phyloP scores from a whole-genome alignment of 1,140 invertebrate species.

The Drosophila suzukii region DNA sequence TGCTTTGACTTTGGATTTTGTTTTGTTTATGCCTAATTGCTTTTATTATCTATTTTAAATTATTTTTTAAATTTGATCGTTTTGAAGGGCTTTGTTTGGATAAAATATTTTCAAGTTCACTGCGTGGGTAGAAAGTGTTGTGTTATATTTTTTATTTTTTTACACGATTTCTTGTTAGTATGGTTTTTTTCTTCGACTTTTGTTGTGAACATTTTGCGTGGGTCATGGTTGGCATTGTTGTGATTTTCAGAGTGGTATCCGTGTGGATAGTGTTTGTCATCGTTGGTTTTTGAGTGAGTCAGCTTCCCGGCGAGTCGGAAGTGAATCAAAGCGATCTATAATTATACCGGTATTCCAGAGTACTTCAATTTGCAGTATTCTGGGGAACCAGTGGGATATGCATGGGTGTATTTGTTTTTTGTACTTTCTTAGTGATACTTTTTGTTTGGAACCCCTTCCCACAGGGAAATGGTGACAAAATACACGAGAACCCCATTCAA shows the following conservation, averaged over 20 bases:
- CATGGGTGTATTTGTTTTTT: neutral
- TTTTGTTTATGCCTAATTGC: conserved; percentile 55
- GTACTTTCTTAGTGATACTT: neutral
- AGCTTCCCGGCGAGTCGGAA: conserved; percentile 62
- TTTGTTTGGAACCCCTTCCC: neutral
- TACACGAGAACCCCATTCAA: neutral
- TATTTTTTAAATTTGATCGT: conserved; percentile 33
- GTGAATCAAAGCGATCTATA: conserved; percentile 30
- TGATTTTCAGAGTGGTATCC: conserved; percentile 11
- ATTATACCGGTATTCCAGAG: conserved; percentile 28
- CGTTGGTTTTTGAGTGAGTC: conserved; percentile 52
- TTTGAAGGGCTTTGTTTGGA: conserved; percentile 49
- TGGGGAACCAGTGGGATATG: conserved; percentile 6
- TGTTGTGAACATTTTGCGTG: conserved; percentile 58
- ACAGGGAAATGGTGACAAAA: conserved; percentile 19
- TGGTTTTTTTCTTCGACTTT: conserved; percentile 13
- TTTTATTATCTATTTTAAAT: conserved; percentile 34
- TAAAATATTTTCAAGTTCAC: conserved; percentile 76
- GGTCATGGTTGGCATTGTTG: conserved; percentile 67
- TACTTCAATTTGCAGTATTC: conserved; percentile 60
- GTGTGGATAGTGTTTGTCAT: conserved; percentile 64
- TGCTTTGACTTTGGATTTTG: conserved; percentile 43
- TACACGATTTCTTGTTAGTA: conserved; percentile 15
- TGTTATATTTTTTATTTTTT: conserved; percentile 31
- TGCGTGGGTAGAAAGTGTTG: conserved; percentile 56